A percentile compares a stretch with the other conserved stretches of the same genome.
These are phyloP conservation scores for Cairina moschata DNA, from an alignment of 2,113 vertebrate species.

Conservation along the genomic window DNA sequence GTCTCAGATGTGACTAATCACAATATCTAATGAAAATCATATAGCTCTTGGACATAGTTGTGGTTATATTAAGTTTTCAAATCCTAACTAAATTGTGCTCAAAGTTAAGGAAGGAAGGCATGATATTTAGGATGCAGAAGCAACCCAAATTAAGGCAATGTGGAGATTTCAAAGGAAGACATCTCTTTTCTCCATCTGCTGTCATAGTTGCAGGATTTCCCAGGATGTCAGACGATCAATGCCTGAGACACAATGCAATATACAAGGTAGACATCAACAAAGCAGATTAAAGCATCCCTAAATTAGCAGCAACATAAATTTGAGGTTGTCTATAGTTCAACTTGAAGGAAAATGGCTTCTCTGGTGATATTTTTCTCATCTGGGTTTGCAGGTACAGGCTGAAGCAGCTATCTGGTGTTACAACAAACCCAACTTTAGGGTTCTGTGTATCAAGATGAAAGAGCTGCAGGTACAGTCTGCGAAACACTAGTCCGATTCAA, in stretches of 20 bases:
- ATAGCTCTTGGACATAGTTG: background rate
- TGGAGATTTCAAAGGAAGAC: background rate
- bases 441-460: background rate
- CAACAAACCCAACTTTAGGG: background rate
- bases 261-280: background rate
- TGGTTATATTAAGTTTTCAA: slow-evolving; percentile 13
- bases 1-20: background rate
- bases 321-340: background rate
- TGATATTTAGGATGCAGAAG: background rate
- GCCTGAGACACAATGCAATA: background rate
- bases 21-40: background rate
- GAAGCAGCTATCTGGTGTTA: background rate
- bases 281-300: slow-evolving; percentile 1
- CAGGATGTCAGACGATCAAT: background rate
- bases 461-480: background rate
- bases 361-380: background rate
- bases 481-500: background rate
- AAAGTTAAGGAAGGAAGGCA: background rate
- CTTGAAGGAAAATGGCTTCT: background rate
- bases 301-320: background rate
- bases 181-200: background rate
- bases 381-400: background rate
- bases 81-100: slow-evolving; percentile 6
- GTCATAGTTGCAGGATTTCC: background rate
- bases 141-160: background rate